These are phyloP conservation scores for Rhinichthys klamathensis DNA, from an alignment of 2,113 vertebrate genomes.

Conservation along the genomic window DNA sequence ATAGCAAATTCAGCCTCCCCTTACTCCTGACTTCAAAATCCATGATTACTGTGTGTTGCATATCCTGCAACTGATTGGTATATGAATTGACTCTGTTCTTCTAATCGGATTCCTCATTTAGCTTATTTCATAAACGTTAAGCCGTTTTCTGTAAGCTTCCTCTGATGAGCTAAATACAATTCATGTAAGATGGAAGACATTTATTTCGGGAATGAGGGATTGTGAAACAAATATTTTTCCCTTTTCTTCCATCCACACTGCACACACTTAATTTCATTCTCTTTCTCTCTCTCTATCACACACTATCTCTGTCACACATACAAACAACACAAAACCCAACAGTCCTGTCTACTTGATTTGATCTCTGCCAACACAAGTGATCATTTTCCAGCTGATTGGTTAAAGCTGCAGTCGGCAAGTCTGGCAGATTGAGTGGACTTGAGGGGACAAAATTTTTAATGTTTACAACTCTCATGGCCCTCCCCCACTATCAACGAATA, in stretches of 20 bases:
- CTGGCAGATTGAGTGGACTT: too few relatives aligned
- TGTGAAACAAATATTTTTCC: constrained; percentile 26
- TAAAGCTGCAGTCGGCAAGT: too few relatives aligned
- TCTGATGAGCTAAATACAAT: constrained; percentile 57
- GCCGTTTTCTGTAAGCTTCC: constrained; percentile 34
- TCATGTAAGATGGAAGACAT: constrained; percentile 45
- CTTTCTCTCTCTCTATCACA: background rate
- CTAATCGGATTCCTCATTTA: constrained; percentile 7
- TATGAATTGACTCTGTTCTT: constrained; percentile 7
- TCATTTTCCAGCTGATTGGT: constrained; percentile 15
- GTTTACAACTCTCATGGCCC: too few relatives aligned
- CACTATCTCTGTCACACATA: background rate
- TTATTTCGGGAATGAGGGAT: constrained; percentile 45
- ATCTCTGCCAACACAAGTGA: constrained; percentile 56
- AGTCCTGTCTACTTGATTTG: constrained; percentile 43
- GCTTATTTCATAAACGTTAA: constrained; percentile 12
- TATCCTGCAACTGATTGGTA: background rate
- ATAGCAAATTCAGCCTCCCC: background rate
- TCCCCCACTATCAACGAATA: too few relatives aligned
- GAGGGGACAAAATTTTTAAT: too few relatives aligned
- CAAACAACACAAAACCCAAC: background rate
- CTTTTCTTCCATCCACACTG: constrained; percentile 5
- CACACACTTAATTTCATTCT: background rate
- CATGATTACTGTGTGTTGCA: too few relatives aligned
- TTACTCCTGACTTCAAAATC: background rate